These are phyloP conservation scores for Takifugu bimaculatus DNA, from an alignment of 2,113 vertebrate genomes.

Conservation along the genomic window DNA sequence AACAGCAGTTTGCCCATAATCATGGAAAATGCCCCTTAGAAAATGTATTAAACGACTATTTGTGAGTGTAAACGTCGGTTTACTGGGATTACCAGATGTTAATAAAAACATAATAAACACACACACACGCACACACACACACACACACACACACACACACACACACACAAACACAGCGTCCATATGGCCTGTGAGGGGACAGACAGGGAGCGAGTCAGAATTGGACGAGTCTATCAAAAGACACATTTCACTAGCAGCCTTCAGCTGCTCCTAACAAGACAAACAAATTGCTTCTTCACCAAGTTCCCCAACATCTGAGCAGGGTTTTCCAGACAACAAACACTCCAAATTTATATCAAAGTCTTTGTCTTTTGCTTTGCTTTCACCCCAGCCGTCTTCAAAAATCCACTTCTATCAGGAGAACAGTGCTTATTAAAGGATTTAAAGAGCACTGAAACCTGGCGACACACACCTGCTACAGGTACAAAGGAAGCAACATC, in stretches of 20 bases:
- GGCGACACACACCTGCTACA: no score
- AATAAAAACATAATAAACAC: background rate
- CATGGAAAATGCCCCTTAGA: background rate
- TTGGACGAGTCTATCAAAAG: constrained; percentile 29
- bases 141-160: constrained; percentile 13
- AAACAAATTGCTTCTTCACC: constrained; percentile 26
- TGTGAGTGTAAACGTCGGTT: no score
- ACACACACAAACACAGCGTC: constrained; percentile 1
- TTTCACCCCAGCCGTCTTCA: background rate
- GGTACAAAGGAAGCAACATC: no score
- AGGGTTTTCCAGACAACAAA: constrained; percentile 6
- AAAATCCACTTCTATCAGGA: background rate
- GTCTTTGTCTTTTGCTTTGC: background rate
- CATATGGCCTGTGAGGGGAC: constrained; percentile 2
- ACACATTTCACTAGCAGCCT: constrained; percentile 29
- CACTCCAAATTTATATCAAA: background rate
- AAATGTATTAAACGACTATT: background rate
- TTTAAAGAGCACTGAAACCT: no score
- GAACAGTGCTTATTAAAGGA: background rate
- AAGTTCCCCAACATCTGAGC: constrained; percentile 4
- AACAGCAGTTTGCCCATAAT: background rate
- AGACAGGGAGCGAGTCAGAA: constrained; percentile 31
- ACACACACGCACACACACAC: constrained; percentile 4
- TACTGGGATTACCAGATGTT: no score
- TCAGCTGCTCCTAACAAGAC: constrained; percentile 6